Conservation (phyloP, 2,797 vertebrate genomes). For the Coregonus suidteri region DNA sequence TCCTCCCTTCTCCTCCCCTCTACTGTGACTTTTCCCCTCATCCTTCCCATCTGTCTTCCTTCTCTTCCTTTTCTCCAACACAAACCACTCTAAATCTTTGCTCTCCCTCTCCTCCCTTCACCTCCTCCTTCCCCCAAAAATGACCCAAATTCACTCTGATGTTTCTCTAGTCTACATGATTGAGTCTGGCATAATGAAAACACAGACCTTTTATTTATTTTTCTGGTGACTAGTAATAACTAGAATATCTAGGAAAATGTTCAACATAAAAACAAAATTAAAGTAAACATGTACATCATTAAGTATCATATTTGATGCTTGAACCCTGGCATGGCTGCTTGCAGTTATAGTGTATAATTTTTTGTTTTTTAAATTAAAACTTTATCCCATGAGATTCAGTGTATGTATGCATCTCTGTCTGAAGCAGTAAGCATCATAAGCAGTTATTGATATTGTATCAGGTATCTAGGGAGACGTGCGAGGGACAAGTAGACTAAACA, state of each 20-base stretch:
- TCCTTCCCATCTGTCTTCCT: too few relatives aligned
- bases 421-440: not conserved
- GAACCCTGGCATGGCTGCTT: not conserved
- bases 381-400: not conserved
- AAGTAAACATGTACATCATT: not conserved
- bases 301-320: not conserved
- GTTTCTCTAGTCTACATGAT: conserved; percentile 15
- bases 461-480: not conserved
- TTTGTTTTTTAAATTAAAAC: not conserved
- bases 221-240: not conserved
- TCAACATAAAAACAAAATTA: too few relatives aligned
- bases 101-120: too few relatives aligned
- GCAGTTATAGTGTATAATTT: not conserved
- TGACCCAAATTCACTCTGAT: conserved; percentile 35
- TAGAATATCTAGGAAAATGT: not conserved
- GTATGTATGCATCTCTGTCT: not conserved
- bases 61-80: too few relatives aligned
- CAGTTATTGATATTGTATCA: not conserved
- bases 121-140: conserved; percentile 14
- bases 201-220: not conserved
- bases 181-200: not conserved
- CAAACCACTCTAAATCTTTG: not conserved
- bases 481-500: not conserved
- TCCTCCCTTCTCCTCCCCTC: too few relatives aligned
- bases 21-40: too few relatives aligned